Evolutionary conservation across 2,888 invertebrate genomes (phyloP).

Genomic region (Lamellibrachia satsuma): DNA sequence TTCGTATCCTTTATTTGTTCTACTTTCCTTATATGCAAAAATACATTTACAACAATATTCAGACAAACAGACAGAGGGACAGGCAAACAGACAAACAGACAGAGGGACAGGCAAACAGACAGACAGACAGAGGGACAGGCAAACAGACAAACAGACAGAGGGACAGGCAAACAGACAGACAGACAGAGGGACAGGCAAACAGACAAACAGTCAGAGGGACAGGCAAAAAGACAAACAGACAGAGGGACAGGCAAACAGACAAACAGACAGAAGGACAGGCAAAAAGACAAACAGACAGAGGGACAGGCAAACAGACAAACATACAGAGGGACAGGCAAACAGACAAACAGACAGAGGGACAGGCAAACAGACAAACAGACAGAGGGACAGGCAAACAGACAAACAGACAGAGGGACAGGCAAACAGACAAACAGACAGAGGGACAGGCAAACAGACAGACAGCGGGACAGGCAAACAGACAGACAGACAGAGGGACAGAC

Average conservation of each 20-base stretch:
- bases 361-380: not conserved
- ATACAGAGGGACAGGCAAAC: not conserved
- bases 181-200: not conserved
- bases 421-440: not conserved
- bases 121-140: not conserved
- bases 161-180: not conserved
- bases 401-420: not conserved
- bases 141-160: not conserved
- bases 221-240: not conserved
- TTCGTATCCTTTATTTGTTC: no score
- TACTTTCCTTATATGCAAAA: not conserved
- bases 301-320: not conserved
- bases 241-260: not conserved
- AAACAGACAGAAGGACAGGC: not conserved
- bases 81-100: not conserved
- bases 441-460: not conserved
- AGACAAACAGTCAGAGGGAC: not conserved
- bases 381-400: not conserved
- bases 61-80: not conserved
- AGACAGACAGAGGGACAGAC: not conserved
- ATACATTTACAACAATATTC: not conserved
- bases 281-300: not conserved
- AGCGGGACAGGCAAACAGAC: not conserved
- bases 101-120: not conserved
- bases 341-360: not conserved